Conservation (phyloP, 1,140 invertebrate species). For the Leptinotarsa defecta region DNA sequence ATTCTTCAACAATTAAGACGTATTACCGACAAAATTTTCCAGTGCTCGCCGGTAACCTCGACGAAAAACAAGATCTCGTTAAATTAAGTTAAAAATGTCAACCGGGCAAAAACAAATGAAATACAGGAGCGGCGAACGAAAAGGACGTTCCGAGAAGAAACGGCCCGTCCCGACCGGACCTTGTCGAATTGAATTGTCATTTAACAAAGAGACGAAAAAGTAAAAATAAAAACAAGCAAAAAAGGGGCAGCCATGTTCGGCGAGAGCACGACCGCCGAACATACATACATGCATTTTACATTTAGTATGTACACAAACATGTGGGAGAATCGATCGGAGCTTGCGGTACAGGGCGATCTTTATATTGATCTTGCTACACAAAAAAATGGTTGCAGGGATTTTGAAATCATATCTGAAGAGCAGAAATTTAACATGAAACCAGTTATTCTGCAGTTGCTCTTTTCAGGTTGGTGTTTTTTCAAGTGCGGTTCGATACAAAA, state of each 20-base stretch:
- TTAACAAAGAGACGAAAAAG: conserved; percentile 8
- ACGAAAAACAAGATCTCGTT: conserved; percentile 16
- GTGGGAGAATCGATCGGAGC: conserved; percentile 14
- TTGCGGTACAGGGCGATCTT: not conserved
- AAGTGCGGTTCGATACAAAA: too few relatives aligned
- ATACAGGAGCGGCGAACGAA: conserved; percentile 20
- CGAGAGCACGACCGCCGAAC: conserved; percentile 11
- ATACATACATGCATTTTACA: conserved; percentile 9
- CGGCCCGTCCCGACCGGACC: conserved; percentile 5
- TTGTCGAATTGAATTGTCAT: conserved; percentile 26
- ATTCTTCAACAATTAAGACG: conserved; percentile 21
- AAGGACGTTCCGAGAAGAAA: conserved; percentile 25
- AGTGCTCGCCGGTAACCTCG: not conserved
- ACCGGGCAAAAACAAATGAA: conserved; percentile 22
- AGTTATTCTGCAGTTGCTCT: too few relatives aligned
- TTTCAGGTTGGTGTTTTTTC: too few relatives aligned
- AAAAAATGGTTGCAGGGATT: too few relatives aligned
- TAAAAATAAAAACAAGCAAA: conserved; percentile 12
- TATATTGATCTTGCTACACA: too few relatives aligned
- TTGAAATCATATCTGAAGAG: too few relatives aligned
- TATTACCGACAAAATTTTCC: conserved; percentile 21
- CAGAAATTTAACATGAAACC: too few relatives aligned
- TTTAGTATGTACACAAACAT: conserved; percentile 9
- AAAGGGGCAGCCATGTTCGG: conserved; percentile 20
- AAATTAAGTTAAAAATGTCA: conserved; percentile 31